phyloP scores from a whole-genome alignment of 2,797 vertebrate species.

The Garrulus glandarius region DNA sequence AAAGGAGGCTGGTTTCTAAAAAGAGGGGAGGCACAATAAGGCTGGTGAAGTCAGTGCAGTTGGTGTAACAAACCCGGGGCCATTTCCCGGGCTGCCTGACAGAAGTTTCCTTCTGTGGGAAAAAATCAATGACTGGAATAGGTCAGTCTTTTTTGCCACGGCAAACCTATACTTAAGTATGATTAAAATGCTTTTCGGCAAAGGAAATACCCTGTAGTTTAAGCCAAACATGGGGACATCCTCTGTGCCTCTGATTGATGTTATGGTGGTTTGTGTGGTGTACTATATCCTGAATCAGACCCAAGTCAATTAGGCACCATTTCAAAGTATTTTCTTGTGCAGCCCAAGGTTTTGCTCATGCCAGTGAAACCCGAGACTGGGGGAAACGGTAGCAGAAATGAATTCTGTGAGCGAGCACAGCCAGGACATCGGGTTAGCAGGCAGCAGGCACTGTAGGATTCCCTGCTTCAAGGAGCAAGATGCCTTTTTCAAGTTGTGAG shows the following conservation, averaged over 20 bases:
- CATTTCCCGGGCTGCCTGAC: not conserved
- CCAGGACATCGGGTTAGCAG: slow-evolving; percentile 17
- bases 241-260: slow-evolving; percentile 40
- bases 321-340: slow-evolving; percentile 39
- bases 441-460: slow-evolving; percentile 8
- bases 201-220: slow-evolving; percentile 58
- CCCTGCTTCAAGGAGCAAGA: slow-evolving; percentile 35
- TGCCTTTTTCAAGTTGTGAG: slow-evolving; percentile 41
- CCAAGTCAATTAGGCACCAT: slow-evolving; percentile 52
- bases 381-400: not conserved
- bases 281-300: slow-evolving; percentile 28
- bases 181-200: slow-evolving; percentile 53
- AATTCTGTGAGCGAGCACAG: not conserved
- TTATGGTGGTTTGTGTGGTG: slow-evolving; percentile 58
- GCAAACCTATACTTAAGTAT: slow-evolving; percentile 58
- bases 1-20: not conserved
- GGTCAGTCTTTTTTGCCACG: not conserved
- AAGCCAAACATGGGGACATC: slow-evolving; percentile 35
- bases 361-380: not conserved
- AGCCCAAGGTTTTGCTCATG: not conserved
- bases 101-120: slow-evolving; percentile 58
- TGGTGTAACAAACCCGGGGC: not conserved
- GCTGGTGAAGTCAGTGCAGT: not conserved
- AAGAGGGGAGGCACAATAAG: not conserved
- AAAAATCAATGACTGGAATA: slow-evolving; percentile 35